Base-by-base conservation (phyloP, 2,797 vertebrate species). In the Microctenopoma stevenorrisi region DNA sequence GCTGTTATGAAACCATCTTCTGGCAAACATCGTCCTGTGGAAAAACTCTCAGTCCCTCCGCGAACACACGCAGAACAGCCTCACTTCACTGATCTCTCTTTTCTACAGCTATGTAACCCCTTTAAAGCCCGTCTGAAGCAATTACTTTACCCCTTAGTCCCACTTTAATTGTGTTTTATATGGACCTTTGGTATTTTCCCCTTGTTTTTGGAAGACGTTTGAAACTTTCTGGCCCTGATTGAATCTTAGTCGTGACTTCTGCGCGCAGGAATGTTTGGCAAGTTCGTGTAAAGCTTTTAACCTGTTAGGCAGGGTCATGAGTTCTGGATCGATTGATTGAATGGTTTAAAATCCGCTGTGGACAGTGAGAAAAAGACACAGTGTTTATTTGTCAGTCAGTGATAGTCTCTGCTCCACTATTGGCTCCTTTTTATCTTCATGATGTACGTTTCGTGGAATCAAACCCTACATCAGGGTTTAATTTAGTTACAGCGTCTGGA, bases 1-100 rank as follows among this genome's bases (percentile, higher is more conserved):
- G 30, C 42, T 12, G 28, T 72, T 69, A 55, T 52, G 59, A 75
- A 74, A 78, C 51, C 48, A 68, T 60, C 38, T 72, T 37, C 49
- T 74, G 68, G 69, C 51, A 73, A 72, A 67, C n/a, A 2, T 58
- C 42, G 65, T 12, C 7, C 15, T 43, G 25, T 72, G 65, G 59
- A 74, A 69, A 65, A 69, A 62, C 22, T 15, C 30, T 6, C 43
- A 55, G 10, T 35, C 26, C 38, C 7, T 56, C 11, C 14, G 14
- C 30, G 43, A 57, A 52, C 55, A 40, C 7, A 35, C 61, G 35
- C 58, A 70, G 18, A 58, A 4, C 2, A 57, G 0, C 6, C 42
- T 50, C 0, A 46, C 40, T 52, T 57, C 28, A 28, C 44, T 40
- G 33, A 4, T 2, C 9, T 7, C 5, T 10, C 9, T 44, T 26